A percentile compares a stretch with the other conserved stretches of the same genome.
phyloP scores from a whole-genome alignment of 2,113 vertebrate species.

The Spea multiplicata region DNA sequence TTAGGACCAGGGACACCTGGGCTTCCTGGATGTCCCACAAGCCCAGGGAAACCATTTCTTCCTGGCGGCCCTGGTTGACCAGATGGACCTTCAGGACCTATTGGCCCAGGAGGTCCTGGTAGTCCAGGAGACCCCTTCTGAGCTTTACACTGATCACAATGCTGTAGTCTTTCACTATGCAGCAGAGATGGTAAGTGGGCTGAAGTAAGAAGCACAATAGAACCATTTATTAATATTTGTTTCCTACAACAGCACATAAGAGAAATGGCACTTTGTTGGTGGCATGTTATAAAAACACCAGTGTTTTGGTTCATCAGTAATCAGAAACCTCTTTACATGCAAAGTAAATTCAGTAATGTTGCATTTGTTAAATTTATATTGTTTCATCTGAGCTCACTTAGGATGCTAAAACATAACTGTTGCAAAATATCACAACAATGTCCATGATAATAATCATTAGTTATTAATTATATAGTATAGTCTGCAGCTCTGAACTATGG shows the following conservation, averaged over 20 bases:
- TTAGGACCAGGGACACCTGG: constrained; percentile 79
- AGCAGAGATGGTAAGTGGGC: constrained; percentile 82
- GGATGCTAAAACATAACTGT: too few species aligned
- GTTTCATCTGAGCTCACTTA: too few species aligned
- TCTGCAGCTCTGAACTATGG: too few species aligned
- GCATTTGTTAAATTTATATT: too few species aligned
- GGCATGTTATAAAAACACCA: too few species aligned
- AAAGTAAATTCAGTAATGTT: too few species aligned
- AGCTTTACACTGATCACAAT: constrained; percentile 78
- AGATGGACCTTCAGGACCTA: constrained; percentile 77
- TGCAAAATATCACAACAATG: not conserved
- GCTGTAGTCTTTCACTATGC: constrained; percentile 75
- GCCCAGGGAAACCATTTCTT: constrained; percentile 75
- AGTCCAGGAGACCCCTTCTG: constrained; percentile 73
- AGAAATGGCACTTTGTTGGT: too few species aligned
- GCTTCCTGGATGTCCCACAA: constrained; percentile 74
- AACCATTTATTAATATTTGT: too few species aligned
- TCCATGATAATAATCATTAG: not conserved
- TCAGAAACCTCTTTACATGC: too few species aligned
- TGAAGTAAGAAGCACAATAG: constrained; percentile 50
- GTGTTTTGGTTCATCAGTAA: too few species aligned
- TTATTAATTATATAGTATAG: too few species aligned
- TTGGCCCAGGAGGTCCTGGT: constrained; percentile 77
- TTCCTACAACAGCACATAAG: too few species aligned
- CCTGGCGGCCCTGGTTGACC: constrained; percentile 84